phyloP scores from a whole-genome alignment of 2,797 vertebrate species.

The Gouania willdenowi region DNA sequence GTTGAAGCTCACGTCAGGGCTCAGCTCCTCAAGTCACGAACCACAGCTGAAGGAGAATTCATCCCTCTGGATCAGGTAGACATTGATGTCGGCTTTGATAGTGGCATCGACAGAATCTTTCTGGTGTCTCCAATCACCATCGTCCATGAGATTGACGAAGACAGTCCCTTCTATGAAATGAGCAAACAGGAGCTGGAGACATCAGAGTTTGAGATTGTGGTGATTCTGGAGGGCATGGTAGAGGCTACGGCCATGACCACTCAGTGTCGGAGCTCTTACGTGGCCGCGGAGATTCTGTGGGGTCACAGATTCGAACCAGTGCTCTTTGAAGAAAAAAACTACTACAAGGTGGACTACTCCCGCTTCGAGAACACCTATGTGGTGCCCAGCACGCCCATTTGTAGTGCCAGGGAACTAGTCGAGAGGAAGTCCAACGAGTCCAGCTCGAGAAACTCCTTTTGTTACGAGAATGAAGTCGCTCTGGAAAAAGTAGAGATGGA shows the following conservation, averaged over 20 bases:
- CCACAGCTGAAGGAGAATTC: constrained; percentile 92
- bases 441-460: constrained; percentile 88
- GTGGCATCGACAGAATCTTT: constrained; percentile 93
- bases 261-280: constrained; percentile 93
- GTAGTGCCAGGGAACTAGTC: constrained; percentile 91
- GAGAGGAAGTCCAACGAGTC: constrained; percentile 86
- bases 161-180: constrained; percentile 92
- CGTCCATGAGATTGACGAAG: constrained; percentile 92
- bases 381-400: constrained; percentile 91
- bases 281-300: constrained; percentile 93
- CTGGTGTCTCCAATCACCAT: constrained; percentile 94
- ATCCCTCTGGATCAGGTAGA: constrained; percentile 94
- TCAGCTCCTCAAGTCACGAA: constrained; percentile 92
- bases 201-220: constrained; percentile 93
- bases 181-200: constrained; percentile 90
- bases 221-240: constrained; percentile 96
- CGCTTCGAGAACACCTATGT: constrained; percentile 94
- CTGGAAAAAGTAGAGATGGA: constrained; percentile 90
- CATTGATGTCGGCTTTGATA: constrained; percentile 94
- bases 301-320: constrained; percentile 95
- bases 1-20: constrained; percentile 94
- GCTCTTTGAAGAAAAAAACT: constrained; percentile 94
- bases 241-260: constrained; percentile 98
- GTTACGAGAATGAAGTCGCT: constrained; percentile 97
- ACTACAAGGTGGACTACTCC: constrained; percentile 96